phyloP scores from a whole-genome alignment of 2,888 invertebrate genomes.

The Dusona sp. region DNA sequence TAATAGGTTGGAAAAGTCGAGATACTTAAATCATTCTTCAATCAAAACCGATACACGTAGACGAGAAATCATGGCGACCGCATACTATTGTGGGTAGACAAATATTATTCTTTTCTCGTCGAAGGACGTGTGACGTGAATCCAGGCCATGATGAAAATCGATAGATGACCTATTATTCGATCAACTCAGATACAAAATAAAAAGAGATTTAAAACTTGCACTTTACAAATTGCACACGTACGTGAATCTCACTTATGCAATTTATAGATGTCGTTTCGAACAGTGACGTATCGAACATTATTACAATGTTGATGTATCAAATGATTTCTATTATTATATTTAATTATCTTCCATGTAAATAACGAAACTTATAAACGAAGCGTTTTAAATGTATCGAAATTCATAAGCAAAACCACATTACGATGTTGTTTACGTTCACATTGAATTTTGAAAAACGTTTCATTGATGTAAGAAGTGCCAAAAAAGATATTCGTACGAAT shows the following conservation, averaged over 20 bases:
- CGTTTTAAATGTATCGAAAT: not conserved
- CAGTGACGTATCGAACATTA: conserved; percentile 12
- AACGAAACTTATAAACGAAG: not conserved
- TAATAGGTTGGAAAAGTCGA: not conserved
- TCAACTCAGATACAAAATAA: conserved; percentile 44
- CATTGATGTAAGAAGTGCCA: conserved; percentile 35
- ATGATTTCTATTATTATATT: not conserved
- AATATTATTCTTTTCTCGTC: conserved; percentile 49
- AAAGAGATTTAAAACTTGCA: conserved; percentile 7
- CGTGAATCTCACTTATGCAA: conserved; percentile 42
- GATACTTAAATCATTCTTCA: not conserved
- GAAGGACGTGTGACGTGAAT: conserved; percentile 62
- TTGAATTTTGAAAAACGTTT: not conserved
- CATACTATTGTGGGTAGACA: conserved; percentile 44
- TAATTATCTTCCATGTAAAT: not conserved
- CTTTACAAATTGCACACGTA: conserved; percentile 13
- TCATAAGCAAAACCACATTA: not conserved
- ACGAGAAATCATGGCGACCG: not conserved
- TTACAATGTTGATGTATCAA: not conserved
- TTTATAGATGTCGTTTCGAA: conserved; percentile 29
- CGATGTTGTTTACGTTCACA: not conserved
- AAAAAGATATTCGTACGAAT: conserved; percentile 31
- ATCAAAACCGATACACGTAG: not conserved
- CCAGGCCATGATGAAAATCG: conserved; percentile 53
- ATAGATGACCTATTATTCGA: conserved; percentile 63